Conservation (phyloP, 2,797 vertebrate species). For the Micromesistius poutassou region DNA sequence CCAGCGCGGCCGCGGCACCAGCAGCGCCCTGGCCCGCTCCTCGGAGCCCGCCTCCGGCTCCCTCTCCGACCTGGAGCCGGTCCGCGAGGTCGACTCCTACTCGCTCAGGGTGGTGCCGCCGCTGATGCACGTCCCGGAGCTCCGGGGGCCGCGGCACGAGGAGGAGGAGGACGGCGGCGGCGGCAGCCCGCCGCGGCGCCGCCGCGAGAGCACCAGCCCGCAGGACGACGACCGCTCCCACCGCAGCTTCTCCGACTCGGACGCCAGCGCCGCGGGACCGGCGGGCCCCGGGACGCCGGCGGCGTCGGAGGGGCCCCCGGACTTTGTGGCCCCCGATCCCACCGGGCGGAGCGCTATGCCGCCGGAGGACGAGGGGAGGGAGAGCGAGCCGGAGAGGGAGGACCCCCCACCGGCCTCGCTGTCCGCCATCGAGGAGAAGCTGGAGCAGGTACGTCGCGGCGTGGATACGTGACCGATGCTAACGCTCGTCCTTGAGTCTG, state of each 20-base stretch:
- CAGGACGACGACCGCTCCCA: constrained; percentile 44
- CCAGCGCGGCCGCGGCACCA: constrained; percentile 24
- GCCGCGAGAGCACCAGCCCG: not conserved
- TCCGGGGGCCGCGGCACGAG: constrained; percentile 3
- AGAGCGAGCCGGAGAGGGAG: constrained; percentile 38
- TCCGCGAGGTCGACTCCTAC: constrained; percentile 26
- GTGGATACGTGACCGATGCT: not conserved
- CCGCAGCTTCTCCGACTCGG: constrained; percentile 58
- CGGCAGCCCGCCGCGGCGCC: constrained; percentile 33
- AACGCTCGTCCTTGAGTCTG: too few species aligned
- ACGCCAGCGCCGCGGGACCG: constrained; percentile 34
- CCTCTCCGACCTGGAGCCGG: constrained; percentile 23
- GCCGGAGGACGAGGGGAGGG: constrained; percentile 18
- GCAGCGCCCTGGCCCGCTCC: constrained; percentile 81
- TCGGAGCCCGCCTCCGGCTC: constrained; percentile 75
- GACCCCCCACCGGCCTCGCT: constrained; percentile 55
- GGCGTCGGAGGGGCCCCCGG: constrained; percentile 62
- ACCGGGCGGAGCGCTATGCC: constrained; percentile 11
- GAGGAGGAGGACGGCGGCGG: not conserved
- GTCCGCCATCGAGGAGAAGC: constrained; percentile 67
- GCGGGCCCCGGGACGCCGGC: constrained; percentile 34
- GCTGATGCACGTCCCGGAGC: constrained; percentile 62
- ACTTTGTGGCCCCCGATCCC: constrained; percentile 75
- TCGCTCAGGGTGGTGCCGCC: constrained; percentile 58
- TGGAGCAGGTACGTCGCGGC: constrained; percentile 62